Conservation (phyloP, 2,113 vertebrate genomes). For the Plectropomus leopardus region DNA sequence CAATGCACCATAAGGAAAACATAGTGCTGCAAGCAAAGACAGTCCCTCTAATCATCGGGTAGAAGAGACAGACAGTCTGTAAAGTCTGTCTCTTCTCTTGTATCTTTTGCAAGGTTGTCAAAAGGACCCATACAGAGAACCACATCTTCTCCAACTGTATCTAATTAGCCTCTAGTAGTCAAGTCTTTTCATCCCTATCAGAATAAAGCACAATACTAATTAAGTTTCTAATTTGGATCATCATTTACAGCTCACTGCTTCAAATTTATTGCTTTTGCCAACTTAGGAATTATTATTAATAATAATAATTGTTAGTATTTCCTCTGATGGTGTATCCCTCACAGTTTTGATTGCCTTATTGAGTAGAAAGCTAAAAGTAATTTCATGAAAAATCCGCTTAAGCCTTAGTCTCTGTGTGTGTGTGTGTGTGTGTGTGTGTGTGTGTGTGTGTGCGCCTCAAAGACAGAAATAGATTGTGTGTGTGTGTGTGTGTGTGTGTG, state of each 20-base stretch:
- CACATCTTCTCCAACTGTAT: background rate
- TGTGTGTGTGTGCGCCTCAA: background rate
- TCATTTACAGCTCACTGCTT: conserved; percentile 22
- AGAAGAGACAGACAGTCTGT: conserved; percentile 5
- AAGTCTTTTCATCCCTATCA: conserved; percentile 7
- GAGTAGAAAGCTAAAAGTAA: conserved; percentile 22
- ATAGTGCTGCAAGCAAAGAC: background rate
- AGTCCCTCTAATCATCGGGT: background rate
- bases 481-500: background rate
- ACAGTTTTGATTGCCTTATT: conserved; percentile 21
- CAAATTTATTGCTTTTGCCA: conserved; percentile 11
- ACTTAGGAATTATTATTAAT: background rate
- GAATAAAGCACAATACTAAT: conserved; percentile 22
- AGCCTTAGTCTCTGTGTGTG: background rate
- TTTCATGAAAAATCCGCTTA: conserved; percentile 37
- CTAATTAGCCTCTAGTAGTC: conserved; percentile 15
- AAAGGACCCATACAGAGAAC: conserved; percentile 7
- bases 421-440: background rate
- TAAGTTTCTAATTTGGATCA: background rate
- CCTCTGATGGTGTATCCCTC: conserved; percentile 1
- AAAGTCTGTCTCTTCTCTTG: background rate
- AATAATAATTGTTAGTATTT: background rate
- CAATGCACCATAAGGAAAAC: background rate
- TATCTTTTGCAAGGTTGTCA: conserved; percentile 10
- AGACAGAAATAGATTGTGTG: too few species aligned